phyloP scores from a whole-genome alignment of 2,113 vertebrate genomes.

The Onychostruthus taczanowskii region DNA sequence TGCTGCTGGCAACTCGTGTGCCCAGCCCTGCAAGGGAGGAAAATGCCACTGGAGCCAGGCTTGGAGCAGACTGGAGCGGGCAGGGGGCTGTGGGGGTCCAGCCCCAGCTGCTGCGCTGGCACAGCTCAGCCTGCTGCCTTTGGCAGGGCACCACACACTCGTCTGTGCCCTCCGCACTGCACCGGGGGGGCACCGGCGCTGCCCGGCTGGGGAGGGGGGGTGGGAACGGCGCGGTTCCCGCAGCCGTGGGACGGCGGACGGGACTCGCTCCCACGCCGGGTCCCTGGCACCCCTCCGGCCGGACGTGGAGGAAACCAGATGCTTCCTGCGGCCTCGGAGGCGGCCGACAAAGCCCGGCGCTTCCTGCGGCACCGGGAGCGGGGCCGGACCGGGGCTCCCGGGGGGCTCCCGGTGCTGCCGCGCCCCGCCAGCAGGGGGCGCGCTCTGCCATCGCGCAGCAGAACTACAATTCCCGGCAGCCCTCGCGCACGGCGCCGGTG shows the following conservation, averaged over 20 bases:
- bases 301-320: conserved; percentile 40
- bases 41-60: background rate
- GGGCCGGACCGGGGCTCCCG: background rate
- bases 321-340: conserved; percentile 6
- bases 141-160: background rate
- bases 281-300: background rate
- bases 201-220: no score
- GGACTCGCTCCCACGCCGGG: background rate
- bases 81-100: background rate
- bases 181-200: background rate
- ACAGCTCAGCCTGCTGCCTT: background rate
- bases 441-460: accelerated
- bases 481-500: background rate
- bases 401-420: background rate
- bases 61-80: background rate
- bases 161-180: background rate
- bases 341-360: background rate
- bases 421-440: background rate
- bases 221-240: background rate
- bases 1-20: background rate
- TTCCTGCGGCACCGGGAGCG: background rate
- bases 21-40: background rate
- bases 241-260: background rate
- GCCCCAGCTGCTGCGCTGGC: background rate
- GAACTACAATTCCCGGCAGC: background rate